A percentile compares a stretch with the other conserved stretches of the same genome.
These are phyloP conservation scores for Neoaliturus tenellus DNA, from an alignment of 2,888 invertebrate genomes.

Conservation along the genomic window DNA sequence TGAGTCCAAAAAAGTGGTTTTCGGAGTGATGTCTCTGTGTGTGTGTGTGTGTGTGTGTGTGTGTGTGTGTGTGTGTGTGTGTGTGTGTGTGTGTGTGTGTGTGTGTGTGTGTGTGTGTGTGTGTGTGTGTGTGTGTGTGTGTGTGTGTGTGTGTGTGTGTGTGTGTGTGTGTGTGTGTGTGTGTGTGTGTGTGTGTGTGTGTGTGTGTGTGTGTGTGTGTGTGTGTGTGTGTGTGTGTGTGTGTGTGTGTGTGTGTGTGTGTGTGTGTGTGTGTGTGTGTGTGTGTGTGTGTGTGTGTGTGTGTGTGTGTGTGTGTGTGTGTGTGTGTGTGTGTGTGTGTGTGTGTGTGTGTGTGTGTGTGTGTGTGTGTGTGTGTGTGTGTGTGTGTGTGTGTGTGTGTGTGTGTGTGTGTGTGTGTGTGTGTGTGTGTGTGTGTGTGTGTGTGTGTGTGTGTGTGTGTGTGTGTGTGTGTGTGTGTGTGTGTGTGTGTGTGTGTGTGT, in stretches of 20 bases:
- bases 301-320: slow-evolving; percentile 33
- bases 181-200: slow-evolving; percentile 43
- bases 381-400: slow-evolving; percentile 26
- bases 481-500: slow-evolving; percentile 46
- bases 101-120: slow-evolving; percentile 43
- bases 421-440: slow-evolving; percentile 46
- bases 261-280: slow-evolving; percentile 42
- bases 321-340: slow-evolving; percentile 38
- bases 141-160: slow-evolving; percentile 44
- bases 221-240: slow-evolving; percentile 44
- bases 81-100: slow-evolving; percentile 43
- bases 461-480: slow-evolving; percentile 46
- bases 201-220: slow-evolving; percentile 43
- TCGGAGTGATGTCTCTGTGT: no score
- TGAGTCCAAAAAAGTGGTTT: no score
- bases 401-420: slow-evolving; percentile 45
- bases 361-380: slow-evolving; percentile 30
- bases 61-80: slow-evolving; percentile 44
- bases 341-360: slow-evolving; percentile 46
- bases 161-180: slow-evolving; percentile 39
- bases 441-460: slow-evolving; percentile 48
- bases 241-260: slow-evolving; percentile 43
- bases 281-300: slow-evolving; percentile 43
- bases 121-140: slow-evolving; percentile 44
- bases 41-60: slow-evolving; percentile 44